Base-by-base conservation (phyloP, 2,113 vertebrate species). In the Planiliza haematocheilus region DNA sequence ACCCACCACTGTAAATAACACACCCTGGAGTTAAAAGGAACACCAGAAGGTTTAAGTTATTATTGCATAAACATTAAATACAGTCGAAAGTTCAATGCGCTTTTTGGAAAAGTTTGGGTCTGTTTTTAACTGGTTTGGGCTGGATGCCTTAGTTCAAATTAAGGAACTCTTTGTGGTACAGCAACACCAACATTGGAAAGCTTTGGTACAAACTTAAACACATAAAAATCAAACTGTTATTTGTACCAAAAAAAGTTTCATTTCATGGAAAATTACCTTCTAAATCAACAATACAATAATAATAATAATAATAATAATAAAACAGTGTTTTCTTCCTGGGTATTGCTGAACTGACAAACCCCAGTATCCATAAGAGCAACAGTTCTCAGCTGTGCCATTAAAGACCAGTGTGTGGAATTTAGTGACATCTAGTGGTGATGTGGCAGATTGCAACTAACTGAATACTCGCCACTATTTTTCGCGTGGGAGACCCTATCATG, bases 261-360 rank as follows among this genome's bases (percentile, higher is more conserved):
- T 53, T 43, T 55, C 1, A 18, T n/a, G 21, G 13, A 64, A 52
- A 38, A 55, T 48, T n/a, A 17, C 55, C 36, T 64, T 1, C 43
- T 11, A 60, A 41, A 39, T 48, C 20, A 46, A 30, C 24, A 30
- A 30, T 30, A 30, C 24, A 30, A 5, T 5, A 30, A n/a, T n/a
- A n/a, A n/a, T n/a, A n/a, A n/a, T n/a, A n/a, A n/a, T n/a, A n/a
- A n/a, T 52, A 12, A 56, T 48, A 16, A 11, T 34, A 49, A 18
- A 55, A 18, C 20, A 41, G 18, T 30, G 2, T 74, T 74, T 34
- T 66, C 20, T 36, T 30, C 56, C 21, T 49, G 43, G 41, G 17
- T 41, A 14, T 30, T 13, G 41, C n/a, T 7, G 16, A 50, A 4
- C 38, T 34, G 46, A 13, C 18, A 16, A 14, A 9, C 0, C 0